phyloP scores from a whole-genome alignment of 2,888 invertebrate genomes.

The Scaeva pyrastri region DNA sequence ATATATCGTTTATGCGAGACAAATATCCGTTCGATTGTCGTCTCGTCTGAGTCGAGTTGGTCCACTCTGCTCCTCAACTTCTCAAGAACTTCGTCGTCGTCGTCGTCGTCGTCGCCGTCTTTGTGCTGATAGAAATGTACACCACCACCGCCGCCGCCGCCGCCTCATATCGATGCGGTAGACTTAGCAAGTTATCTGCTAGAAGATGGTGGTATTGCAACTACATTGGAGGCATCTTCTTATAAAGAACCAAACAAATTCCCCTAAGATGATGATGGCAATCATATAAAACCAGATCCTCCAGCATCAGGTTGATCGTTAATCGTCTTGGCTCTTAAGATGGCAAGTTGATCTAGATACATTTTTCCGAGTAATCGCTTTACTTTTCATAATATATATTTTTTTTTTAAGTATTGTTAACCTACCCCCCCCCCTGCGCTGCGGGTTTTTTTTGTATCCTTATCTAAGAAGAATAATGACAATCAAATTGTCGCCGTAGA shows the following conservation, averaged over 20 bases:
- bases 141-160: slow-evolving; percentile 6
- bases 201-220: slow-evolving; percentile 18
- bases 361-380: slow-evolving; percentile 42
- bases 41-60: background rate
- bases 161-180: slow-evolving; percentile 36
- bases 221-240: background rate
- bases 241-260: slow-evolving; percentile 58
- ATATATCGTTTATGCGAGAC: slow-evolving; percentile 58
- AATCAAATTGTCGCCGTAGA: background rate
- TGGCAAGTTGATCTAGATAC: slow-evolving; percentile 48
- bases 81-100: no score
- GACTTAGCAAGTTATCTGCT: slow-evolving; percentile 17
- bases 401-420: slow-evolving; percentile 3
- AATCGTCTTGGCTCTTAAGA: slow-evolving; percentile 42
- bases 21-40: slow-evolving; percentile 41
- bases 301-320: slow-evolving; percentile 21
- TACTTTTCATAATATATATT: slow-evolving; percentile 35
- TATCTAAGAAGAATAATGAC: background rate
- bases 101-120: background rate
- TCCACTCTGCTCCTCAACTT: no score
- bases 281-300: slow-evolving; percentile 63
- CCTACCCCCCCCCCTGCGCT: background rate
- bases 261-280: slow-evolving; percentile 64
- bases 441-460: background rate
- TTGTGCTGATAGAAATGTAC: slow-evolving; percentile 55